phyloP scores from a whole-genome alignment of 2,888 invertebrate genomes.

The Gerosis bhagava region DNA sequence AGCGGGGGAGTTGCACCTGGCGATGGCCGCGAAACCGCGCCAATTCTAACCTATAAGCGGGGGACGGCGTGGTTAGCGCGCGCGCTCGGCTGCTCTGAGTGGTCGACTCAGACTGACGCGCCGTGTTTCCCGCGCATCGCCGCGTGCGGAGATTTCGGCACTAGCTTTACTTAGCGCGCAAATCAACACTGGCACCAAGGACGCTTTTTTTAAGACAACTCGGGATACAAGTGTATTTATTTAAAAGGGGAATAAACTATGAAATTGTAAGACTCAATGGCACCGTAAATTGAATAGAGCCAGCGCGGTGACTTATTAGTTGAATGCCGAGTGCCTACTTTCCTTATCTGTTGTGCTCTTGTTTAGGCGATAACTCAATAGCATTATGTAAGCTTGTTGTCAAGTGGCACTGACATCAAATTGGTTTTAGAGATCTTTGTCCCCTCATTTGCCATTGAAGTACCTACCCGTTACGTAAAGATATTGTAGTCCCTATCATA shows the following conservation, averaged over 20 bases:
- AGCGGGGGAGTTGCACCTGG: constrained; percentile 73
- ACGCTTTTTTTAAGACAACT: constrained; percentile 70
- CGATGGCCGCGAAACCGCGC: constrained; percentile 74
- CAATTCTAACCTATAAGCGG: constrained; percentile 75
- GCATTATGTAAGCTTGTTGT: constrained; percentile 21
- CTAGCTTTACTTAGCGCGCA: constrained; percentile 72
- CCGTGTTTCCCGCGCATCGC: constrained; percentile 68
- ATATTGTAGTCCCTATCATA: neutral
- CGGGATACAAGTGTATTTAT: constrained; percentile 69
- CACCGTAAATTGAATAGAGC: constrained; percentile 26
- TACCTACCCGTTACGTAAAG: neutral
- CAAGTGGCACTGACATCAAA: constrained; percentile 18
- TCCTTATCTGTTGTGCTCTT: no score
- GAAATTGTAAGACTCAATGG: constrained; percentile 34
- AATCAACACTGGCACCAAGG: constrained; percentile 72
- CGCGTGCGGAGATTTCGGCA: constrained; percentile 71
- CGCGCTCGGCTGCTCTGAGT: constrained; percentile 54
- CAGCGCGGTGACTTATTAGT: constrained; percentile 34
- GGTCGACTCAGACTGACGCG: constrained; percentile 51
- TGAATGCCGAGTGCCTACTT: constrained; percentile 40
- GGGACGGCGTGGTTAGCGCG: constrained; percentile 51
- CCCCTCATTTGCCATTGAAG: constrained; percentile 19
- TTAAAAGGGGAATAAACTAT: constrained; percentile 50
- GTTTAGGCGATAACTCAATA: constrained; percentile 40
- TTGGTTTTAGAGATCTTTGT: constrained; percentile 22